Conservation (phyloP, 2,113 vertebrate genomes). For the Daboia siamensis region DNA sequence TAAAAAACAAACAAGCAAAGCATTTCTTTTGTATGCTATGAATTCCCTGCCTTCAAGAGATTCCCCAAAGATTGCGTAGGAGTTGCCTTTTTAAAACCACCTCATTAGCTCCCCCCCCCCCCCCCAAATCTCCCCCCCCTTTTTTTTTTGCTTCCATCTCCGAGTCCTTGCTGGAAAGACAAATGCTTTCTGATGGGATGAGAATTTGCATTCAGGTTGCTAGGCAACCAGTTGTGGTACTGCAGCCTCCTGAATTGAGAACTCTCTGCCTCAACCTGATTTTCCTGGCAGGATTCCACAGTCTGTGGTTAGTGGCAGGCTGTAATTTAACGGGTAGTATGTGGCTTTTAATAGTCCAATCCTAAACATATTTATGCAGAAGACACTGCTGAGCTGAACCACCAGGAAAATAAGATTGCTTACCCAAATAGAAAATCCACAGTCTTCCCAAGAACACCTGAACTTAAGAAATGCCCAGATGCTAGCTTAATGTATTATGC, state of each 20-base stretch:
- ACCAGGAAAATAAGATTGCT: not conserved
- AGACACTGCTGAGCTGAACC: not conserved
- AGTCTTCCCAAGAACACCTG: not conserved
- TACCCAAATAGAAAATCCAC: not conserved
- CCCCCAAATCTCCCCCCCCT: not conserved
- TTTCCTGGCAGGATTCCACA: not conserved
- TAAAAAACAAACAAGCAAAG: not conserved
- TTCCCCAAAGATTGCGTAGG: not conserved
- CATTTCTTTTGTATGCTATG: not conserved
- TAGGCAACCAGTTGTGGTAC: constrained; percentile 50
- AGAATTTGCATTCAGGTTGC: constrained; percentile 58
- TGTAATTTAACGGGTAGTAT: not conserved
- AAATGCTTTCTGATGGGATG: constrained; percentile 48
- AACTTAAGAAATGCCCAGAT: not conserved
- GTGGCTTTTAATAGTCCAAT: not conserved
- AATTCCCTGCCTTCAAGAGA: not conserved
- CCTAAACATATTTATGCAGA: not conserved
- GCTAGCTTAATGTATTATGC: not conserved
- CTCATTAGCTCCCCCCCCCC: not conserved
- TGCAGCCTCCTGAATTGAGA: constrained; percentile 28
- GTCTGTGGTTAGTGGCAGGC: not conserved
- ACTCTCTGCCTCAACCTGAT: not conserved
- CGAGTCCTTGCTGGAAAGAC: not conserved
- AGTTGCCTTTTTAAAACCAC: not conserved
- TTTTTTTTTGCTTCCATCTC: not conserved